Conservation (phyloP, 2,797 vertebrate species). For the Apodemus agrarius region DNA sequence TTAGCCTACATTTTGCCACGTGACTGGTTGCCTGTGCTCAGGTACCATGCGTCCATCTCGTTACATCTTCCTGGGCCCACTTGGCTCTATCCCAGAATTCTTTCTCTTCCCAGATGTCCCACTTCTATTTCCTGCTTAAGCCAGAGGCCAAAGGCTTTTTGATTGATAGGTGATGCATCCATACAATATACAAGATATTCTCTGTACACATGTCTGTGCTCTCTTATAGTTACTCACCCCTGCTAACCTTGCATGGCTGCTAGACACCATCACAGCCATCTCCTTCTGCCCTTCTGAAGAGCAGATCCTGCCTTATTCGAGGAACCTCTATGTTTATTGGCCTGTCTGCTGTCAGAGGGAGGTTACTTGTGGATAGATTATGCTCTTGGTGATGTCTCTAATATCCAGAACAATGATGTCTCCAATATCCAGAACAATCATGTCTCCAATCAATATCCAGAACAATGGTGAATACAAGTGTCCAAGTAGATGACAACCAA, state of each 20-base stretch:
- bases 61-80: not conserved
- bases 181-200: not conserved
- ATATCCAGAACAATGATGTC: too few relatives aligned
- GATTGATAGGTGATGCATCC: not conserved
- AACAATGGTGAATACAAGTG: not conserved
- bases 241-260: too few relatives aligned
- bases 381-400: not conserved
- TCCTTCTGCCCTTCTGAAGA: not conserved
- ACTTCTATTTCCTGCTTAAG: not conserved
- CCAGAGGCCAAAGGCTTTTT: not conserved
- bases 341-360: not conserved
- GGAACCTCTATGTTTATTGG: not conserved
- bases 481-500: rapidly evolving
- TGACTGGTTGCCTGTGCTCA: not conserved
- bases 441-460: too few relatives aligned
- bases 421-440: too few relatives aligned
- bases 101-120: not conserved
- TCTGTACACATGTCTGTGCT: not conserved
- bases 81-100: not conserved
- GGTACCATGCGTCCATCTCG: not conserved
- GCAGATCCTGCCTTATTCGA: not conserved
- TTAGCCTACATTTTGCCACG: not conserved
- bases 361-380: rapidly evolving
- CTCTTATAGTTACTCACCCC: not conserved
- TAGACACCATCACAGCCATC: not conserved